These are phyloP conservation scores for Deilephila elpenor DNA, from an alignment of 2,888 invertebrate species.

Conservation along the genomic window DNA sequence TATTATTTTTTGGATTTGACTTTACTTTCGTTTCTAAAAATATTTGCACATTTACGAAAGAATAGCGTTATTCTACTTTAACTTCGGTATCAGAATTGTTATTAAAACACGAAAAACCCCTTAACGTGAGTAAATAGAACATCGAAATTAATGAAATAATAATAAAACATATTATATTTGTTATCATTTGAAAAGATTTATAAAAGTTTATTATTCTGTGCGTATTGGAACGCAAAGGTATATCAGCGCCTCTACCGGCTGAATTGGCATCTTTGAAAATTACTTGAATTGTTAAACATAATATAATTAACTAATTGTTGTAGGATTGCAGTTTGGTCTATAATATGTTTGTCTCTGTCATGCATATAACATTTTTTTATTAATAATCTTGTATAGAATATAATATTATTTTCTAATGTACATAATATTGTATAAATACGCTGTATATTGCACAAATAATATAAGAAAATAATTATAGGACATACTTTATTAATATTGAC, in stretches of 20 bases:
- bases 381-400: background rate
- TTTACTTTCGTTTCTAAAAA: no score
- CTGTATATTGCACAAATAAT: conserved; percentile 17
- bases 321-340: no score
- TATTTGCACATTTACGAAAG: no score
- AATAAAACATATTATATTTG: background rate
- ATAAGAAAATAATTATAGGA: background rate
- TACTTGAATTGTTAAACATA: no score
- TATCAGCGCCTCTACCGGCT: background rate
- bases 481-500: background rate
- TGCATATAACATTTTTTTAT: background rate
- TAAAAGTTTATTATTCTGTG: background rate
- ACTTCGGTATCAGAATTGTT: no score
- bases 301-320: no score
- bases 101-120: no score
- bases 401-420: background rate
- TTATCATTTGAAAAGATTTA: background rate
- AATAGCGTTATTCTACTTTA: no score
- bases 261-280: no score
- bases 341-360: no score
- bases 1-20: no score
- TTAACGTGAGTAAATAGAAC: no score
- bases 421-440: background rate
- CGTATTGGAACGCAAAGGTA: background rate
- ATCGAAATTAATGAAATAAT: background rate